A percentile compares a stretch with the other conserved stretches of the same genome.
phyloP scores from a whole-genome alignment of 2,888 invertebrate genomes.

The Drosophila ustulata region DNA sequence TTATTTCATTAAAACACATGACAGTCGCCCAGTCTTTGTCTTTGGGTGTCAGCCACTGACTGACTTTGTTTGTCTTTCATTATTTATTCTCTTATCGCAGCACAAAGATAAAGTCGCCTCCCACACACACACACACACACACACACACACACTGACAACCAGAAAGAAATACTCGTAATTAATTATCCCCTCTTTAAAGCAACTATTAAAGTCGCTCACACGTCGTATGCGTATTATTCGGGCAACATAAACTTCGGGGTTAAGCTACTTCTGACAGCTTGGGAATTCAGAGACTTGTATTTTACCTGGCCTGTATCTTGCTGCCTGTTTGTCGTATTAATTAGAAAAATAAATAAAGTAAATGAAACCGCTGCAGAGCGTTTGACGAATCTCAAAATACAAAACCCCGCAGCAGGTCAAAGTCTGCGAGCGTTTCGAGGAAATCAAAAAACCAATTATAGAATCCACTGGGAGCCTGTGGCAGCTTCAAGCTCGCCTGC shows the following conservation, averaged over 20 bases:
- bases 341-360: conserved; percentile 53
- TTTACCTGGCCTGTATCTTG: conserved; percentile 50
- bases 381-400: conserved; percentile 43
- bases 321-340: conserved; percentile 54
- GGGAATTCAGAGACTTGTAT: conserved; percentile 14
- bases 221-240: conserved; percentile 39
- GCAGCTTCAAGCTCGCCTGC: background rate
- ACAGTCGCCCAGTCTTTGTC: conserved; percentile 37
- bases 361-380: conserved; percentile 42
- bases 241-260: conserved; percentile 2
- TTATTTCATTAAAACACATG: conserved; percentile 63
- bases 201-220: conserved; percentile 34
- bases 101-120: conserved; percentile 29
- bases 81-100: conserved; percentile 71
- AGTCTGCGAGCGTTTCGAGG: conserved; percentile 20
- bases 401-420: conserved; percentile 30
- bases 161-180: conserved; percentile 43
- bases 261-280: conserved; percentile 51
- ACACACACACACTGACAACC: conserved; percentile 4
- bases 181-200: conserved; percentile 60
- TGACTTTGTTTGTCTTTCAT: conserved; percentile 74
- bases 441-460: conserved; percentile 51
- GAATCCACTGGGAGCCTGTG: conserved; percentile 6
- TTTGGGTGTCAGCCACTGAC: conserved; percentile 50
- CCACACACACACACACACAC: conserved; percentile 8